These are phyloP conservation scores for Xyliphius kryptos DNA, from an alignment of 2,113 vertebrate genomes.

Conservation along the genomic window DNA sequence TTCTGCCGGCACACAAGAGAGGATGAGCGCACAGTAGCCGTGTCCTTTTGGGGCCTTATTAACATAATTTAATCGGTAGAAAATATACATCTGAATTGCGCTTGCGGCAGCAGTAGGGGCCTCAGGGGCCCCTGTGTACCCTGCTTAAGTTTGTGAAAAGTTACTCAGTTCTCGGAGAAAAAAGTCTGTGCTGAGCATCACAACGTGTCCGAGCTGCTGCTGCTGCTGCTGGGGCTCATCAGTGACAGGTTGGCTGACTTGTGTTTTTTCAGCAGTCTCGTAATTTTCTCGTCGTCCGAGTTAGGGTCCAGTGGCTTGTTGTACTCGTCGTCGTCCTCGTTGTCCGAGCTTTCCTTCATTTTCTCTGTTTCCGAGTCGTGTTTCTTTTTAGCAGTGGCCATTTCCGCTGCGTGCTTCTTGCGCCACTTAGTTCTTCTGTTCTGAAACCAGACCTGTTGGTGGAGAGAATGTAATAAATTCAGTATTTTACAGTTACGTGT, in stretches of 20 bases:
- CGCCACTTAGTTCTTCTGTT: constrained; percentile 96
- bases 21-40: constrained; percentile 37
- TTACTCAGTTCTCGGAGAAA: too few species aligned
- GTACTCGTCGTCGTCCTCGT: constrained; percentile 96
- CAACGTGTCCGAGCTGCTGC: constrained; percentile 85
- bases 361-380: constrained; percentile 96
- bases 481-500: too few species aligned
- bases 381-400: constrained; percentile 95
- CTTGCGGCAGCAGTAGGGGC: too few species aligned
- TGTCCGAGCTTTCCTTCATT: constrained; percentile 94
- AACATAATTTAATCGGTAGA: constrained; percentile 94
- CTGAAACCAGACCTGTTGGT: constrained; percentile 92
- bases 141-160: constrained; percentile 50
- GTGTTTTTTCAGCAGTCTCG: constrained; percentile 97
- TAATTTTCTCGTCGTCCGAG: constrained; percentile 95
- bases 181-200: constrained; percentile 64
- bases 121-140: too few species aligned
- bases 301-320: constrained; percentile 97
- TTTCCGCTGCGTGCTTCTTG: constrained; percentile 93
- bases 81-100: constrained; percentile 85
- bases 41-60: constrained; percentile 60
- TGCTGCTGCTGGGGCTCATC: constrained; percentile 90
- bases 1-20: constrained; percentile 30
- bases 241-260: constrained; percentile 80
- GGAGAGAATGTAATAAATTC: too few species aligned